Conservation (phyloP, 1,140 invertebrate species). For the Aporrectodea caliginosa region DNA sequence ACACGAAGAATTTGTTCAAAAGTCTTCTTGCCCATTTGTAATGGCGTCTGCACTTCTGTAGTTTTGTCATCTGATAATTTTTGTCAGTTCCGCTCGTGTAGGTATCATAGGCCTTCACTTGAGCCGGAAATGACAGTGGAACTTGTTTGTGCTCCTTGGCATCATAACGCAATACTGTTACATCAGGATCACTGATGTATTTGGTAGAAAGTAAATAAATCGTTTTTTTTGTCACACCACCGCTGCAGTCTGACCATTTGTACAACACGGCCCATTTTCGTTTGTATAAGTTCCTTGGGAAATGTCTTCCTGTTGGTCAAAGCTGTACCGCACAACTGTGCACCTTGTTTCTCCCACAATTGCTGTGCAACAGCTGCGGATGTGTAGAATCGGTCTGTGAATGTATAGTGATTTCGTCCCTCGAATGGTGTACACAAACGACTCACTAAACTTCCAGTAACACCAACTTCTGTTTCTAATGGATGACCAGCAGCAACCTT, state of each 20-base stretch:
- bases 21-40: slow-evolving; percentile 27
- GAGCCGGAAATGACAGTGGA: slow-evolving; percentile 18
- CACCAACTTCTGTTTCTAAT: background rate
- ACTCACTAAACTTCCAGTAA: background rate
- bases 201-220: background rate
- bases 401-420: slow-evolving; percentile 10
- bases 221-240: background rate
- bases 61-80: slow-evolving; percentile 30
- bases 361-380: background rate
- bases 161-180: slow-evolving; percentile 22
- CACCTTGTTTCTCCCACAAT: background rate
- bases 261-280: background rate
- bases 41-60: slow-evolving; percentile 23
- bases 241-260: background rate
- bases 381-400: slow-evolving; percentile 2
- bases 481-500: no score
- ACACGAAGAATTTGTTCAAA: background rate
- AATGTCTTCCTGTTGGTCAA: slow-evolving; percentile 9
- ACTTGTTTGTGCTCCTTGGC: no score
- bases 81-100: slow-evolving; percentile 34
- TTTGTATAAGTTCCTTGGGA: background rate
- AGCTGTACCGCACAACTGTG: background rate
- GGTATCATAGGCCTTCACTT: slow-evolving; percentile 20
- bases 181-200: background rate
- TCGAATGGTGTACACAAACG: slow-evolving; percentile 1